Base-by-base conservation (phyloP, 2,888 invertebrate genomes). In the Abrostola triplasia region DNA sequence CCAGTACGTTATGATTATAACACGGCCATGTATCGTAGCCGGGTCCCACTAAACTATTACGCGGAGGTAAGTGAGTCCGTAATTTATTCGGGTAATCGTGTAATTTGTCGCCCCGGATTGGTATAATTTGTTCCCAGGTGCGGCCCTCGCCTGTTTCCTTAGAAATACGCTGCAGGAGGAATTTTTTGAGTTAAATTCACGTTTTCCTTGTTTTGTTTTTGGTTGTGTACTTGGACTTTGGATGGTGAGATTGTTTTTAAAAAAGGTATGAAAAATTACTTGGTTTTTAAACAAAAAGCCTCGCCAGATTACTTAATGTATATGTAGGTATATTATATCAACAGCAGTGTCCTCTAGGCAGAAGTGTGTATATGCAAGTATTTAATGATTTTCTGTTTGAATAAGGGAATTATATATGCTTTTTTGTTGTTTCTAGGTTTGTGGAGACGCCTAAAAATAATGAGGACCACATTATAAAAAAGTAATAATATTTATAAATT, bases 81-180 rank as follows among this genome's bases (percentile, higher is more conserved):
- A 89, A 90, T 90, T 89, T 90, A 88, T 90, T 88, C 87, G 83
- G 87, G 88, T 90, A 90, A 90, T 90, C 88, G 89, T 64, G 88
- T 88, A 87, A 90, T 90, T 89, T 90, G 89, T 90, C 89, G 86
- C 82, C 67, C 76, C 73, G 86, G 84, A 89, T 89, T 86, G 89
- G 79, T 81, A 81, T 84, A 83, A 90, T 90, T 86, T 87, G 85
- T 90, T 82, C 83, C 70, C 87, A 88, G 89, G 88, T 89, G 87
- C 79, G 81, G 76, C 73, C 61, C 63, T 71, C 79, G 51, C 59
- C 79, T 83, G 86, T 83, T 82, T 84, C 82, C 81, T 73, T 60
- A 59, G 67, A 68, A 77, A 73, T 79, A 73, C 67, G 61, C 53
- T 75, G 37, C 57, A 40, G 57, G 65, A 58, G 51, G 13, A 64